Conservation (phyloP, 2,113 vertebrate species). For the Acrocephalus kingi region DNA sequence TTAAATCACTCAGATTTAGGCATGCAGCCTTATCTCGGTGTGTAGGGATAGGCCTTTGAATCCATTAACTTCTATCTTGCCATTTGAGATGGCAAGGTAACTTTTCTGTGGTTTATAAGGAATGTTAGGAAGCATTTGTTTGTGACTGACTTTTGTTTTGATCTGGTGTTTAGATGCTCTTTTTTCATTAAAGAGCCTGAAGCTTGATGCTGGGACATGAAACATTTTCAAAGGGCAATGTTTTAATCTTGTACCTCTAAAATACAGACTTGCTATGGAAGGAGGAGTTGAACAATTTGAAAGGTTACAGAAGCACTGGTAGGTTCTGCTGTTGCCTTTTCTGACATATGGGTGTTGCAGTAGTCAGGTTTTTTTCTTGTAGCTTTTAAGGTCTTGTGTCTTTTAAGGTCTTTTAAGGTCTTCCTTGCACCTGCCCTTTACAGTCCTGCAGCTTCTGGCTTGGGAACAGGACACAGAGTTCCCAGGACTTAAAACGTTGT, state of each 20-base stretch:
- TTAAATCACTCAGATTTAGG: not conserved
- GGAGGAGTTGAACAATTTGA: not conserved
- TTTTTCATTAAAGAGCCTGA: not conserved
- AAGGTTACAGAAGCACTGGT: not conserved
- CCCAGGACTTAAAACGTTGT: not conserved
- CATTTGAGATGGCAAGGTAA: not conserved
- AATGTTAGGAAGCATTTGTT: not conserved
- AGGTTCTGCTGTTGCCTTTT: not conserved
- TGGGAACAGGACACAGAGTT: fast-evolving
- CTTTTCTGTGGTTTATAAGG: not conserved
- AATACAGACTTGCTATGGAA: not conserved
- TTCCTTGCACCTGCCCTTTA: fast-evolving
- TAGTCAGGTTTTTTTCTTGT: not conserved
- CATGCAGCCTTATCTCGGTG: not conserved
- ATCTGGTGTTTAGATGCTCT: not conserved
- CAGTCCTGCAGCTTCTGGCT: not conserved
- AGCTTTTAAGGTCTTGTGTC: fast-evolving
- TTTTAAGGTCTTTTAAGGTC: not conserved
- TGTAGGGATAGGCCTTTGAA: not conserved
- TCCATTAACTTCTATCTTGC: constrained; percentile 7
- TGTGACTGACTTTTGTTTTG: not conserved
- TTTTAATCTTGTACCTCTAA: not conserved
- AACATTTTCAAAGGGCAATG: not conserved
- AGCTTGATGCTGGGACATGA: not conserved
- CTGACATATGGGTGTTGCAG: not conserved